Evolutionary conservation across 2,113 vertebrate genomes (phyloP).

Genomic region (Nannospalax galili): DNA sequence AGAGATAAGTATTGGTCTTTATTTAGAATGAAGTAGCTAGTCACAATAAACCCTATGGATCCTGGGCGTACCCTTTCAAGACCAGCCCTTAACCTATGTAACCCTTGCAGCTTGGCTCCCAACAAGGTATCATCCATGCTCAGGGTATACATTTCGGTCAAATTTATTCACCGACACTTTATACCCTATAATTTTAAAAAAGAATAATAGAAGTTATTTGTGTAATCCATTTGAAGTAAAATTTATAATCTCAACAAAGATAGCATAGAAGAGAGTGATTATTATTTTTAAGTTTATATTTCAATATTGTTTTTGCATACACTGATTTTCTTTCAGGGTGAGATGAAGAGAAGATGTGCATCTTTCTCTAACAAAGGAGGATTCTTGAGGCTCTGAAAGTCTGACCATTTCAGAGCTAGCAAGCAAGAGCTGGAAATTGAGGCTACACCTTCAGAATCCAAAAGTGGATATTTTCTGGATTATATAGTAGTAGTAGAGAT

Average conservation of each 20-base stretch:
- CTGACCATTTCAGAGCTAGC: background rate
- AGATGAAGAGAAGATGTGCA: background rate
- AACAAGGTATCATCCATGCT: background rate
- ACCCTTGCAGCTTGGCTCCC: background rate
- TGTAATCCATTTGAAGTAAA: background rate
- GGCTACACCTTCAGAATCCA: background rate
- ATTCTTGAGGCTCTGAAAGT: background rate
- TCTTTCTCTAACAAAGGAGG: background rate
- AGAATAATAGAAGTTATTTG: background rate
- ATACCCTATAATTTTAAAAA: background rate
- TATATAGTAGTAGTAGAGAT: background rate
- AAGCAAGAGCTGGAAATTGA: background rate
- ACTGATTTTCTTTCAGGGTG: background rate
- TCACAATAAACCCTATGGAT: background rate
- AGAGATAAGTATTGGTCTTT: background rate
- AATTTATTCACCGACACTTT: background rate
- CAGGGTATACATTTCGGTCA: background rate
- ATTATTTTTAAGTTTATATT: background rate
- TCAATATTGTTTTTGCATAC: background rate
- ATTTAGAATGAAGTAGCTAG: background rate
- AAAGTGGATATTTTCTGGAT: background rate
- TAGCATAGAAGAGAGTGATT: background rate
- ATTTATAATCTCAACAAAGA: background rate
- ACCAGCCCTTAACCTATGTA: background rate
- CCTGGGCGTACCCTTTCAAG: background rate